Conservation (phyloP, 2,797 vertebrate genomes). For the Aldrovandia affinis region DNA sequence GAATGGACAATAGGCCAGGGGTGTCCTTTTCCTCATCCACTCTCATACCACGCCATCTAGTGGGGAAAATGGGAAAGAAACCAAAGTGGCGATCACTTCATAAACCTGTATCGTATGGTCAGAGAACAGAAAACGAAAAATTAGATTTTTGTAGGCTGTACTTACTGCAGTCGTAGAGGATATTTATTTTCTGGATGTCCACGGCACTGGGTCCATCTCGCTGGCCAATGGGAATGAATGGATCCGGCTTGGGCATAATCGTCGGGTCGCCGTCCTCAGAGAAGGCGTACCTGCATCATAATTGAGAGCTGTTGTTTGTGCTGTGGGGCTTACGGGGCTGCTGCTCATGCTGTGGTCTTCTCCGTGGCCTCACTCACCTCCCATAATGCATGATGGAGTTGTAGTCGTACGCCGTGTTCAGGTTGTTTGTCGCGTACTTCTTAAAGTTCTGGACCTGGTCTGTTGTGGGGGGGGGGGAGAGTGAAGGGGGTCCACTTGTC, state of each 20-base stretch:
- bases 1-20: too few species aligned
- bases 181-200: conserved; percentile 86
- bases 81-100: conserved; percentile 21
- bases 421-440: conserved; percentile 82
- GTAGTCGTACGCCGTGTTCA: conserved; percentile 84
- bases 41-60: conserved; percentile 63
- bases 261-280: conserved; percentile 59
- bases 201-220: conserved; percentile 80
- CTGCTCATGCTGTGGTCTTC: not conserved
- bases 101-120: not conserved
- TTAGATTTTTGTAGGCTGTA: not conserved
- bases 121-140: not conserved
- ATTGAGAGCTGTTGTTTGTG: not conserved
- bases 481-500: too few species aligned
- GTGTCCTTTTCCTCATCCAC: not conserved
- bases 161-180: conserved; percentile 82
- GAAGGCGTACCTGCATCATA: conserved; percentile 77
- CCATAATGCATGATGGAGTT: conserved; percentile 89
- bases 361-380: conserved; percentile 64
- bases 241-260: conserved; percentile 84
- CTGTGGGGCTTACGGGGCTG: not conserved
- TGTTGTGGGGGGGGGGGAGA: too few species aligned
- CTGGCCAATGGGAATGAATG: conserved; percentile 81
- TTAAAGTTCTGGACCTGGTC: conserved; percentile 78
- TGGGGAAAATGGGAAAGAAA: conserved; percentile 31